phyloP scores from a whole-genome alignment of 2,113 vertebrate genomes.

The Oreochromis tanganicae region DNA sequence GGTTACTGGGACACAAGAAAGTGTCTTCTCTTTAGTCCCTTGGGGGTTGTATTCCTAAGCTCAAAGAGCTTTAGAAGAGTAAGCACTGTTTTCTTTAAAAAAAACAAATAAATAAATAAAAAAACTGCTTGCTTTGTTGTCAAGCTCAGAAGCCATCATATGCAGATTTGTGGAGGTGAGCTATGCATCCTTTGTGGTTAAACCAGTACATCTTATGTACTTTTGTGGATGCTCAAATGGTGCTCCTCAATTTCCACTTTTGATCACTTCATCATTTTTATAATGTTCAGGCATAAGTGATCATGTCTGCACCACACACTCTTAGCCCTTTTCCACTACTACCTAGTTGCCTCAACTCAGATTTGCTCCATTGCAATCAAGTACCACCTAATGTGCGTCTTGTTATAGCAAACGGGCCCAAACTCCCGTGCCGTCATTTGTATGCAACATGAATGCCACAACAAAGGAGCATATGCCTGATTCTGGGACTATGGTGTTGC shows the following conservation, averaged over 20 bases:
- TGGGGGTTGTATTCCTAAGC: constrained; percentile 14
- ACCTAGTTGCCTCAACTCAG: neutral
- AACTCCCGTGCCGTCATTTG: neutral
- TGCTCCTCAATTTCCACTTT: neutral
- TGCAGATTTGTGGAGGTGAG: neutral
- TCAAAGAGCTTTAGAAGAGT: constrained; percentile 45
- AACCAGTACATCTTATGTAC: neutral
- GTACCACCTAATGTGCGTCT: neutral
- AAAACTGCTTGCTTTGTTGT: neutral
- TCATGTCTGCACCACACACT: neutral
- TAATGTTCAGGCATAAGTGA: neutral
- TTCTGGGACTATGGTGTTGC: neutral
- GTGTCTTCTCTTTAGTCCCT: constrained; percentile 35
- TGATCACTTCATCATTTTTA: neutral
- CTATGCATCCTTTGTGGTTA: neutral
- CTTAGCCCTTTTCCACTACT: neutral
- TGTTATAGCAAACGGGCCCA: neutral
- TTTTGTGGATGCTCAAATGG: neutral
- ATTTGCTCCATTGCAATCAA: neutral
- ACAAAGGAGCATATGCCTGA: neutral
- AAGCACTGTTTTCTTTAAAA: constrained; percentile 3
- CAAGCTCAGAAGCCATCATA: neutral
- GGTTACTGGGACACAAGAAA: constrained; percentile 57
- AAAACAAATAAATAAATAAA: neutral
- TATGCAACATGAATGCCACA: neutral